Conservation (phyloP, 2,113 vertebrate species). For the Speoplatyrhinus poulsoni region DNA sequence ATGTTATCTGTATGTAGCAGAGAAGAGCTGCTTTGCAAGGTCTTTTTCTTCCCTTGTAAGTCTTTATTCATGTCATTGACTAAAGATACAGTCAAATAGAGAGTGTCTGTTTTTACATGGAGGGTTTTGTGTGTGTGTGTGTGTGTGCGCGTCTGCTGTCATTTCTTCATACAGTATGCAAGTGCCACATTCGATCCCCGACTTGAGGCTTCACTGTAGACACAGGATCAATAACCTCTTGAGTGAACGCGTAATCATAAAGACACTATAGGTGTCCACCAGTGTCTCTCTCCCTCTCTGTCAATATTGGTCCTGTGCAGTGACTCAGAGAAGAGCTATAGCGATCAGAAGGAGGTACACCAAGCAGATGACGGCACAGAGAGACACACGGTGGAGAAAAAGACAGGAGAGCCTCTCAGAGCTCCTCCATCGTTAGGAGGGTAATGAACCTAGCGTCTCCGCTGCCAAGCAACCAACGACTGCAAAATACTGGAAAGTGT, state of each 20-base stretch:
- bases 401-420: conserved; percentile 59
- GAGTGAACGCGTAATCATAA: conserved; percentile 5
- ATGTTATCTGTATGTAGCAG: conserved; percentile 66
- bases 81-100: conserved; percentile 44
- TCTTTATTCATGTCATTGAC: conserved; percentile 50
- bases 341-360: conserved; percentile 64
- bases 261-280: conserved; percentile 14
- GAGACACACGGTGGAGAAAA: conserved; percentile 53
- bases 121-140: conserved; percentile 14
- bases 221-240: background rate
- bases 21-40: conserved; percentile 40
- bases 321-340: conserved; percentile 39
- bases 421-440: conserved; percentile 71
- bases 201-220: background rate
- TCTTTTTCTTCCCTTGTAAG: conserved; percentile 43
- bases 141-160: conserved; percentile 4
- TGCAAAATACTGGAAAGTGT: conserved; percentile 13
- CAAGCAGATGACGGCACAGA: conserved; percentile 54
- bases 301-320: conserved; percentile 60
- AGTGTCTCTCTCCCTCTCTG: conserved; percentile 27
- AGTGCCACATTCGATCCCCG: conserved; percentile 9
- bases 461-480: conserved; percentile 70
- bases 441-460: conserved; percentile 69
- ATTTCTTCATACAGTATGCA: background rate
- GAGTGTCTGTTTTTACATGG: conserved; percentile 37